Percentiles rank a stretch among this genome's conserved stretches.
Evolutionary conservation across 2,113 vertebrate species (phyloP).

Genomic region (Peromyscus californicus): DNA sequence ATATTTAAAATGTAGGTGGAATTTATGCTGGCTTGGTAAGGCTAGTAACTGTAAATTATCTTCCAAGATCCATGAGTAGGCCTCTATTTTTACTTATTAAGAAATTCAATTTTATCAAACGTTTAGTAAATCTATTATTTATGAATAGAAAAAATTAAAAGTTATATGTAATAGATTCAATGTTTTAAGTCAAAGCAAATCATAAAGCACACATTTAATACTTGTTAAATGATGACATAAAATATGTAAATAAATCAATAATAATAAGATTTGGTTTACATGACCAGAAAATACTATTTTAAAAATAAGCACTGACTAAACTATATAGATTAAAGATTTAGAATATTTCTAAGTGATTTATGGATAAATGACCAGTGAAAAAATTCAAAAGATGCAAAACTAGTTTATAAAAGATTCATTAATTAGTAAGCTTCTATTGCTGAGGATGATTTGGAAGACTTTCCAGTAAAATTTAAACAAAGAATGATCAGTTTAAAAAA

Average conservation of each 20-base stretch:
- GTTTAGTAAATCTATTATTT: neutral
- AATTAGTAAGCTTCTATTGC: neutral
- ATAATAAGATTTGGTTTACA: neutral
- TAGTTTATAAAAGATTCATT: neutral
- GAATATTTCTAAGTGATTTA: neutral
- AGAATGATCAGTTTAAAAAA: neutral
- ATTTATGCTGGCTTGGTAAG: neutral
- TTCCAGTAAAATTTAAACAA: neutral
- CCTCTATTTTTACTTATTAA: neutral
- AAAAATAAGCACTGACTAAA: neutral
- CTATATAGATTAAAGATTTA: neutral
- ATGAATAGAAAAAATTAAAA: neutral
- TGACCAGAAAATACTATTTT: neutral
- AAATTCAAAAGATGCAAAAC: neutral
- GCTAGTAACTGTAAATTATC: neutral
- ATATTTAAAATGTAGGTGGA: neutral
- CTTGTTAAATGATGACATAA: neutral
- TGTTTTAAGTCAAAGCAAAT: neutral
- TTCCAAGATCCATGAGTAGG: neutral
- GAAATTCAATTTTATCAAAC: neutral
- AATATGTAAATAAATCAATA: neutral
- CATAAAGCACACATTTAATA: neutral
- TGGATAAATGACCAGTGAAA: neutral
- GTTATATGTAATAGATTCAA: neutral
- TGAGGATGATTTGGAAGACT: neutral